These are phyloP conservation scores for Metridium senile DNA, from an alignment of 92 coral and sea anemone genomes.

Conservation along the genomic window DNA sequence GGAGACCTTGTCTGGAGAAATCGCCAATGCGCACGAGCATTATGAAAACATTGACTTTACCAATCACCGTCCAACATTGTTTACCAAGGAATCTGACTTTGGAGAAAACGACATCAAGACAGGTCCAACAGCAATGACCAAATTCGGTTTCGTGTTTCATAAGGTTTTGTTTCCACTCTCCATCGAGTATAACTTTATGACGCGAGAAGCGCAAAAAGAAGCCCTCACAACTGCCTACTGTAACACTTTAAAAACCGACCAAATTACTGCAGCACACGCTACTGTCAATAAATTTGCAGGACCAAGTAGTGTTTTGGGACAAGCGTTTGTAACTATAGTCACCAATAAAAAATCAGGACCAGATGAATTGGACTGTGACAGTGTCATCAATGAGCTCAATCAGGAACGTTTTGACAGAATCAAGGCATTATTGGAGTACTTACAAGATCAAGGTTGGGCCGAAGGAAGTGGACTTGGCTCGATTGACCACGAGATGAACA, in stretches of 20 bases:
- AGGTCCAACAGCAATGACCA: not conserved
- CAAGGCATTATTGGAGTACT: not conserved
- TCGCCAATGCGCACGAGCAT: not conserved
- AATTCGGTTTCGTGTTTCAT: slow-evolving; percentile 24
- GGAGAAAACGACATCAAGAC: slow-evolving; percentile 1
- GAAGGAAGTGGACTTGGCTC: slow-evolving; percentile 82
- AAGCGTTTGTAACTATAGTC: not conserved
- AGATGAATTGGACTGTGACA: not conserved
- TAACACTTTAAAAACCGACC: not conserved
- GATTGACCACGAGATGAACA: slow-evolving; percentile 72
- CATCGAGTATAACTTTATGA: slow-evolving; percentile 32
- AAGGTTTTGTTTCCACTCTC: slow-evolving; percentile 46
- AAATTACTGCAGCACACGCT: not conserved
- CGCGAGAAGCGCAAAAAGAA: slow-evolving; percentile 12
- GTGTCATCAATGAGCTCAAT: not conserved
- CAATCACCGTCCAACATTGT: not conserved
- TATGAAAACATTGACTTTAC: not conserved
- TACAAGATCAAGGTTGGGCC: slow-evolving; percentile 67
- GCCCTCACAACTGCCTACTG: slow-evolving; percentile 3
- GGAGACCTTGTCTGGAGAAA: not conserved
- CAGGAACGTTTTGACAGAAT: not conserved
- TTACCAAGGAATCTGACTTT: slow-evolving; percentile 5
- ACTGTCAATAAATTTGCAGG: not conserved
- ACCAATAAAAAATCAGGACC: not conserved
- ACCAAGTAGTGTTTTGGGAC: not conserved